These are phyloP conservation scores for Platysteira castanea DNA, from an alignment of 2,113 vertebrate genomes.

Conservation along the genomic window DNA sequence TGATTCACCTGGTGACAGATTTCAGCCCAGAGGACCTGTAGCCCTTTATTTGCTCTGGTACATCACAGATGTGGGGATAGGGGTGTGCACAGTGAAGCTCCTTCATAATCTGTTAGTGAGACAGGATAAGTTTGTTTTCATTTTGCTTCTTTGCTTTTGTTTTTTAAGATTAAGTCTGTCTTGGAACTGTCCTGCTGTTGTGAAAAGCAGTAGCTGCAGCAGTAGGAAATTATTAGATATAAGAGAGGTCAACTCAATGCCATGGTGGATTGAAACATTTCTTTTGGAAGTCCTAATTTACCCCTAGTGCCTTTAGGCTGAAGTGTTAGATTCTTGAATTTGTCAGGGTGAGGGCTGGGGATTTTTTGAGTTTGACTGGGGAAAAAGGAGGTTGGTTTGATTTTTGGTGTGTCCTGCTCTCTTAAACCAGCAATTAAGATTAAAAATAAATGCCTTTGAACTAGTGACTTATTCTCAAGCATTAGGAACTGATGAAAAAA, in stretches of 20 bases:
- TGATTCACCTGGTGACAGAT: not conserved
- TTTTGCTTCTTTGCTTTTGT: not conserved
- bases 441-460: not conserved
- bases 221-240: not conserved
- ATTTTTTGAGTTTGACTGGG: not conserved
- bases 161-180: not conserved
- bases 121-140: not conserved
- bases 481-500: not conserved
- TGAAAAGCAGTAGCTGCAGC: not conserved
- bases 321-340: not conserved
- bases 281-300: not conserved
- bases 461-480: not conserved
- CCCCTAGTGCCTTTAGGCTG: not conserved
- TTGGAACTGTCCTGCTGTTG: not conserved
- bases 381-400: not conserved
- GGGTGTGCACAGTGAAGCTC: accelerated
- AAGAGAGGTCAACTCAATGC: not conserved
- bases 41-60: not conserved
- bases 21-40: not conserved
- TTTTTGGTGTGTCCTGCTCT: not conserved
- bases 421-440: not conserved
- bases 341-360: not conserved
- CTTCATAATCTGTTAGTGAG: not conserved
- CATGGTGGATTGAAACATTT: not conserved
- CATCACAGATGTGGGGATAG: not conserved